Conservation (phyloP, 2,113 vertebrate species). For the Neoarius graeffei region DNA sequence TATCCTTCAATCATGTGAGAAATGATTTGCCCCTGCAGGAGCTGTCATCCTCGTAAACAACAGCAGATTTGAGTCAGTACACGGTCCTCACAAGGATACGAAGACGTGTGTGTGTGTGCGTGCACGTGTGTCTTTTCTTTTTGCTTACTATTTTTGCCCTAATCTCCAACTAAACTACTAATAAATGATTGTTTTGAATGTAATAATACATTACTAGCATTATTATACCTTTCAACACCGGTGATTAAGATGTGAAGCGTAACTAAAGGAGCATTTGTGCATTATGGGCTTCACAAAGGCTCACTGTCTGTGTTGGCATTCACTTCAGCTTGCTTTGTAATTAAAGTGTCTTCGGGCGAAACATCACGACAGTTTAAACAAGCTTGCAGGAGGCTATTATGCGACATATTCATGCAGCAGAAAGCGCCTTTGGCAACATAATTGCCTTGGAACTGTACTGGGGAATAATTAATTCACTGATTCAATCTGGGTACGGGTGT, state of each 20-base stretch:
- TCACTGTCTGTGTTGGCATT: slow-evolving; percentile 26
- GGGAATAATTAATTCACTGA: slow-evolving; percentile 31
- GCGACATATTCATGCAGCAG: slow-evolving; percentile 22
- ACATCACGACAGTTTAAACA: slow-evolving; percentile 34
- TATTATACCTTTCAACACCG: not conserved
- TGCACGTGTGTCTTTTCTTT: not conserved
- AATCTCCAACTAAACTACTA: slow-evolving; percentile 8
- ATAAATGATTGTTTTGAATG: slow-evolving; percentile 6
- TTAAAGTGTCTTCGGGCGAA: slow-evolving; percentile 36
- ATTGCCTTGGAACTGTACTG: slow-evolving; percentile 29
- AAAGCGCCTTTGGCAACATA: not conserved
- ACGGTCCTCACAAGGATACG: not conserved
- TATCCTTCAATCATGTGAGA: not conserved
- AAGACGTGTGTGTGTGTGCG: not conserved
- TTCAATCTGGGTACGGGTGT: slow-evolving; percentile 25
- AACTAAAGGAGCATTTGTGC: slow-evolving; percentile 5
- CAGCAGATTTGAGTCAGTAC: not conserved
- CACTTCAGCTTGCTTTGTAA: slow-evolving; percentile 13
- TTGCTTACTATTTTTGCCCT: not conserved
- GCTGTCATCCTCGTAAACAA: not conserved
- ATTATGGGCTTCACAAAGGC: slow-evolving; percentile 19
- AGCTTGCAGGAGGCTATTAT: slow-evolving; percentile 23
- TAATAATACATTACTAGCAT: slow-evolving; percentile 4
- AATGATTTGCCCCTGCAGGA: not conserved
- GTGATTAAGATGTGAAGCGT: slow-evolving; percentile 10